Percentiles rank a stretch among this genome's conserved stretches.
phyloP scores from a whole-genome alignment of 2,888 invertebrate species.

The Phortica magna region DNA sequence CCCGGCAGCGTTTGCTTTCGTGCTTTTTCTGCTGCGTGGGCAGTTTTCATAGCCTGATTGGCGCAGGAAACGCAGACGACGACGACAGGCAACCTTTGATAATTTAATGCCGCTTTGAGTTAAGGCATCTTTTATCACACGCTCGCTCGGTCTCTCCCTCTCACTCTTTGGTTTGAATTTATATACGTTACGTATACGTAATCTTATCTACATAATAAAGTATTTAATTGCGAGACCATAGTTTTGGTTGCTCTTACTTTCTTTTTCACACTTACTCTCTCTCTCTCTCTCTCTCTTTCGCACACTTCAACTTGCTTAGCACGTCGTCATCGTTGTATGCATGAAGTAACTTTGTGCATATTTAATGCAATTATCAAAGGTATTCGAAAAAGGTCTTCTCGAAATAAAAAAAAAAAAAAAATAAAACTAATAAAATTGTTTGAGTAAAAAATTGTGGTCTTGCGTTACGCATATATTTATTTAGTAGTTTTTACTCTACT shows the following conservation, averaged over 20 bases:
- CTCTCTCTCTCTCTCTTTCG: no score
- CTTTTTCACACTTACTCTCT: background rate
- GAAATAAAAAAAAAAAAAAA: background rate
- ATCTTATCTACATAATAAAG: conserved; percentile 59
- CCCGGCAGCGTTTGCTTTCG: conserved; percentile 38
- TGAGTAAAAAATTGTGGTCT: background rate
- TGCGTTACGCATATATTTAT: background rate
- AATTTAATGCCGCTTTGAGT: conserved; percentile 69
- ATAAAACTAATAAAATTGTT: background rate
- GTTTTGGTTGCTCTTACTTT: no score
- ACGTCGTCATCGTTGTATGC: conserved; percentile 54
- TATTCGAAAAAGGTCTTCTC: background rate
- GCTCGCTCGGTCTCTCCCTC: conserved; percentile 47
- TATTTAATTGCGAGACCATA: conserved; percentile 61
- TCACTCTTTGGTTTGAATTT: conserved; percentile 24
- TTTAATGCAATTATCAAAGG: conserved; percentile 70
- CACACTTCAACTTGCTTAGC: conserved; percentile 20
- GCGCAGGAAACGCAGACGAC: background rate
- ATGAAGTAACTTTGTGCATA: conserved; percentile 55
- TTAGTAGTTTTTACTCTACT: no score
- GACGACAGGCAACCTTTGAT: conserved; percentile 46
- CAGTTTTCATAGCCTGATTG: conserved; percentile 46
- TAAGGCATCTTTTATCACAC: conserved; percentile 52
- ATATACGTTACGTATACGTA: conserved; percentile 23
- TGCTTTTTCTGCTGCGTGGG: conserved; percentile 57